Conservation (phyloP, 2,113 vertebrate genomes). For the Pungitius pungitius region DNA sequence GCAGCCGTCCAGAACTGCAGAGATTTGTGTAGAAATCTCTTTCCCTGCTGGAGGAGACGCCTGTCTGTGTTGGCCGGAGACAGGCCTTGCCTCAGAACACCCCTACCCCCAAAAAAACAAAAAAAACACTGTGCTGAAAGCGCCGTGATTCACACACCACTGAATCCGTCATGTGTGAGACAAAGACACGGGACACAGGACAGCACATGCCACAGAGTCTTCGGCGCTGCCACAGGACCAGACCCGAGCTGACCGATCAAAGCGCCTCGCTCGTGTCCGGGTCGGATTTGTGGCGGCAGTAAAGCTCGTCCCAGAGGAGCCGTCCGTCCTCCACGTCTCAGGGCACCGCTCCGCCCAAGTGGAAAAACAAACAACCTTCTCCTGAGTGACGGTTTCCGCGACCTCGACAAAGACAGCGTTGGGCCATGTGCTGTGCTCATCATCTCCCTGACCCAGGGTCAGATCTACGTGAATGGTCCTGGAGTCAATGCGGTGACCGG, state of each 20-base stretch:
- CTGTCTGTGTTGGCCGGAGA: constrained; percentile 39
- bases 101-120: background rate
- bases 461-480: constrained; percentile 39
- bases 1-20: constrained; percentile 15
- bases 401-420: constrained; percentile 8
- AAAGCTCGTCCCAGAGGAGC: constrained; percentile 57
- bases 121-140: constrained; percentile 53
- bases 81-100: constrained; percentile 21
- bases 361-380: constrained; percentile 54
- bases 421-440: constrained; percentile 46
- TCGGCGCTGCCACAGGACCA: constrained; percentile 37
- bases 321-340: constrained; percentile 44
- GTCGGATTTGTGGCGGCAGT: constrained; percentile 58
- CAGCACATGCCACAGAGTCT: constrained; percentile 12
- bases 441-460: constrained; percentile 12
- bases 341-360: constrained; percentile 41
- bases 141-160: constrained; percentile 62
- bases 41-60: constrained; percentile 36
- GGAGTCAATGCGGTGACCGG: constrained; percentile 20
- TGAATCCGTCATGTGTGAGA: constrained; percentile 24
- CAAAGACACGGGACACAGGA: background rate
- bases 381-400: constrained; percentile 42
- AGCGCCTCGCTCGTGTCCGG: constrained; percentile 43
- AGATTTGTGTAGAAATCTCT: constrained; percentile 43
- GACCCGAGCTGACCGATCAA: constrained; percentile 31